Conservation (phyloP, 2,797 vertebrate species). For the Rallus crepitans region DNA sequence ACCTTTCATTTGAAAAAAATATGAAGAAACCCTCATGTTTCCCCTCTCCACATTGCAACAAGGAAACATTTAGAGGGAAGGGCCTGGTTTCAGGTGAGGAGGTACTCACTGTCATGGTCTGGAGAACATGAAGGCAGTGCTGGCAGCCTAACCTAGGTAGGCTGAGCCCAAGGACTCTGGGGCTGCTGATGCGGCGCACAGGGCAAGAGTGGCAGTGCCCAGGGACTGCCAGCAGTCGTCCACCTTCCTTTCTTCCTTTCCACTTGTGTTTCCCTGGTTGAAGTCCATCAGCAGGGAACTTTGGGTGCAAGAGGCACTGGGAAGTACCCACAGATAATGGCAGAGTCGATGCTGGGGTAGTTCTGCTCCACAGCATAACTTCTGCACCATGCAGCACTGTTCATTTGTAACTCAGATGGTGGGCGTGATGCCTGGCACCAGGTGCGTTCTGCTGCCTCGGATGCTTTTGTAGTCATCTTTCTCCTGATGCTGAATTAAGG, state of each 20-base stretch:
- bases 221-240: neutral
- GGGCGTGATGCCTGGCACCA: neutral
- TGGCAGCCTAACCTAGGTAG: neutral
- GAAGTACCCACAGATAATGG: neutral
- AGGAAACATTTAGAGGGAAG: neutral
- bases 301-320: accelerated
- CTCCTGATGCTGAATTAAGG: neutral
- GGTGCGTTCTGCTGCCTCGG: neutral
- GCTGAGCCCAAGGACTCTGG: neutral
- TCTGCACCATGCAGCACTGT: accelerated
- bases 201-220: neutral
- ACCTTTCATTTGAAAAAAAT: neutral
- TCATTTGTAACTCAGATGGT: neutral
- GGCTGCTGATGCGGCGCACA: accelerated
- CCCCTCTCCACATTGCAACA: accelerated
- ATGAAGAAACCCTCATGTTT: neutral
- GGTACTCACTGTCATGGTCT: accelerated
- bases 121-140: neutral
- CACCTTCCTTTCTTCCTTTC: neutral
- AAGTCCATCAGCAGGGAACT: accelerated
- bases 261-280: accelerated
- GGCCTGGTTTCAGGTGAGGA: accelerated
- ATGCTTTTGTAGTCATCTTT: neutral
- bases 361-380: accelerated
- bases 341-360: accelerated